Percentiles rank a stretch among this genome's conserved stretches.
These are phyloP conservation scores for Thalpophila matura DNA, from an alignment of 2,888 invertebrate genomes.

Conservation along the genomic window DNA sequence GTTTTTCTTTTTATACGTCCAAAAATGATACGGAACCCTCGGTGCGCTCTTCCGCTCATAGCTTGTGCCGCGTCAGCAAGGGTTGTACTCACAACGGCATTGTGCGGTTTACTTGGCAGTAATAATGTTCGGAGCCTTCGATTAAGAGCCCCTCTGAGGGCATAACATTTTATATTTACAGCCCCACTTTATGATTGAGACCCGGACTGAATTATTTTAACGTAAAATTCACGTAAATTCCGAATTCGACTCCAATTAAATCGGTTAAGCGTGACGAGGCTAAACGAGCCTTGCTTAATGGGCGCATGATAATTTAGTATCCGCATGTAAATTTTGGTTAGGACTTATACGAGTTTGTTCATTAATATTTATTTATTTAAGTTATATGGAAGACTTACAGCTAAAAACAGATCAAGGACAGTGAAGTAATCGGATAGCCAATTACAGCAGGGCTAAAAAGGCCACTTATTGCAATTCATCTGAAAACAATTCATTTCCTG, in stretches of 20 bases:
- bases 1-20: no score
- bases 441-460: no score
- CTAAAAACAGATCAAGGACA: no score
- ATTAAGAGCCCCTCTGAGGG: slow-evolving; percentile 20
- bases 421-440: no score
- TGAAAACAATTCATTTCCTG: no score
- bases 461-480: no score
- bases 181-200: slow-evolving; percentile 37
- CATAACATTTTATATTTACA: slow-evolving; percentile 48
- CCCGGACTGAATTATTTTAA: slow-evolving; percentile 31
- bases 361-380: no score
- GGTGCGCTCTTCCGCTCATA: neutral
- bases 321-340: no score
- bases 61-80: neutral
- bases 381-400: no score
- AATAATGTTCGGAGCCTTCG: slow-evolving; percentile 38
- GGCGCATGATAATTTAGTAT: neutral
- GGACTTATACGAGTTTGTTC: no score
- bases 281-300: neutral
- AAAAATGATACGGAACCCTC: no score
- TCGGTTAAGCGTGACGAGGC: neutral
- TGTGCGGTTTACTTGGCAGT: slow-evolving; percentile 29
- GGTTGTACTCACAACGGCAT: slow-evolving; percentile 26
- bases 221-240: slow-evolving; percentile 9
- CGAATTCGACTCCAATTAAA: slow-evolving; percentile 4